These are phyloP conservation scores for Anorthoa munda DNA, from an alignment of 2,888 invertebrate genomes.

Conservation along the genomic window DNA sequence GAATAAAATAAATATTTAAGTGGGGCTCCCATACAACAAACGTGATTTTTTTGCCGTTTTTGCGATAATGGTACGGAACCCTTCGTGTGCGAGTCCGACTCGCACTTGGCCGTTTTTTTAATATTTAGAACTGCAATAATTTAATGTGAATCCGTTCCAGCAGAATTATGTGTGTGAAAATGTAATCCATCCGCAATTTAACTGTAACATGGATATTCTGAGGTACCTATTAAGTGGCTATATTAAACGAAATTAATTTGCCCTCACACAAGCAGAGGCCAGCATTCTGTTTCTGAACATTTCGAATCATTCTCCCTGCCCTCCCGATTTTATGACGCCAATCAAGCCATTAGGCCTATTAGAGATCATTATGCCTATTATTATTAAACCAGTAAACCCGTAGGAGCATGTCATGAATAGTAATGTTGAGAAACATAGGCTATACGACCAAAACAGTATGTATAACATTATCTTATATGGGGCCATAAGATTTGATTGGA, in stretches of 20 bases:
- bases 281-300: constrained; percentile 39
- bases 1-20: too few relatives aligned
- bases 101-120: background rate
- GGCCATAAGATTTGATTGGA: constrained; percentile 47
- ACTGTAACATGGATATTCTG: constrained; percentile 3
- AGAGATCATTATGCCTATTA: constrained; percentile 82
- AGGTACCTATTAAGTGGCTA: constrained; percentile 42
- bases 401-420: constrained; percentile 75
- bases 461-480: constrained; percentile 36
- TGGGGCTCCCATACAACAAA: too few relatives aligned
- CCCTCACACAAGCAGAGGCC: constrained; percentile 60
- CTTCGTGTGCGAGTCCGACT: too few relatives aligned
- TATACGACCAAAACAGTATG: constrained; percentile 36
- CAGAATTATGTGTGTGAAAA: constrained; percentile 21
- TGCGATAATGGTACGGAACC: too few relatives aligned
- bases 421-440: constrained; percentile 71
- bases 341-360: constrained; percentile 85
- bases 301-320: constrained; percentile 58
- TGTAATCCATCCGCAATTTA: constrained; percentile 9
- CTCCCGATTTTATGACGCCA: constrained; percentile 83
- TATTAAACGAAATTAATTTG: constrained; percentile 78
- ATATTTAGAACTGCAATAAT: constrained; percentile 36
- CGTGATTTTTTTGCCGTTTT: too few relatives aligned
- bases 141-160: background rate
- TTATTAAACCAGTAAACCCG: constrained; percentile 75